Evolutionary conservation across 2,888 invertebrate species (phyloP), one percentile per base, ranked within the genome.

Genomic region (Nephrotoma flavescens): DNA sequence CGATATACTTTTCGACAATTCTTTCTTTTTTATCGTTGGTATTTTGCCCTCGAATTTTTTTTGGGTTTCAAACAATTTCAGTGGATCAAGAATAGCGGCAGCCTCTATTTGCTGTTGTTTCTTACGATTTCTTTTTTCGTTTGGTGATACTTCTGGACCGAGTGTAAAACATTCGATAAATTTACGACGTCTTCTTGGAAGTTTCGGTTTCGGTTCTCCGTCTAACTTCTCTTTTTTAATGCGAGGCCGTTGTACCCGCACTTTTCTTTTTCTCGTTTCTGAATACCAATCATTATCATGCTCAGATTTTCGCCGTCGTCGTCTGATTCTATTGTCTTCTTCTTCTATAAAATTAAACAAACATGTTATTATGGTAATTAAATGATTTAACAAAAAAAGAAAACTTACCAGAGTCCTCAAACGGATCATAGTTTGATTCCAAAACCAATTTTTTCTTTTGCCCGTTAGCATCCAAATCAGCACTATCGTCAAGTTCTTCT

Each of bases 21-120:
- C n/a, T 85, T 87, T 87, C 87, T 89, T 91, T 89, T 89, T 90
- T 88, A 91, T 88, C 89, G 90, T 91, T 89, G 91, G 91, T 89
- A 91, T 91, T 89, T 91, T 91, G 44, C 91, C 91, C 88, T 91
- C 91, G 87, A 91, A 91, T 89, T 91, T 91, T 57, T 91, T 91
- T 15, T 89, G 88, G 89, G 90, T 88, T 47, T 88, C 87, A 41
- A 89, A 89, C 86, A 89, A 89, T 87, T 88, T 88, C 87, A 89
- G 87, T 87, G 89, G 87, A 88, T 89, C 44, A 19, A 19, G 44
- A 19, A 44, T 85, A 44, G 19, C 15, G 12, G 19, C 19, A 9
- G 44, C 45, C 15, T 44, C 9, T 9, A 85, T 9, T 11, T 44
- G 85, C 19, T 83, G 83, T 9, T 85, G 42, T 85, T 85, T 44